A percentile compares a stretch with the other conserved stretches of the same genome.
Evolutionary conservation across 2,888 invertebrate genomes (phyloP).

Genomic region (Mythimna impura): DNA sequence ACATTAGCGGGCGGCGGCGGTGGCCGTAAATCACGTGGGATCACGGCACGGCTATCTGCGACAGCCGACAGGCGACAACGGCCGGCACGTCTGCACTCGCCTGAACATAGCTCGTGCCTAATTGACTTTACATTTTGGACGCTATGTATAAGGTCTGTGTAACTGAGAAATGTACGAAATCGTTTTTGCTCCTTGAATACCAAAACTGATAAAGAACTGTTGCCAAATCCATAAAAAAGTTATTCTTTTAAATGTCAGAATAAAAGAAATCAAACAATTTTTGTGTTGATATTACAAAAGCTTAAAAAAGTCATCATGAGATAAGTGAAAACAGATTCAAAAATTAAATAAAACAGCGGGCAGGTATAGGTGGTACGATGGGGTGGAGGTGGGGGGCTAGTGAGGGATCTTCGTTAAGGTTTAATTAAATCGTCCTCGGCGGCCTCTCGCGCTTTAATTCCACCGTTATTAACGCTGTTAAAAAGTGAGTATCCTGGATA

Average conservation of each 20-base stretch:
- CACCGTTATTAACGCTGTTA: conserved; percentile 91
- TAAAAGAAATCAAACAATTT: conserved; percentile 13
- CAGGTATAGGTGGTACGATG: conserved; percentile 77
- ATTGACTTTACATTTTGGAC: conserved; percentile 53
- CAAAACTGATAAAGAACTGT: neutral
- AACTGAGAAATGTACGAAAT: neutral
- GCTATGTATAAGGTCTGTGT: neutral
- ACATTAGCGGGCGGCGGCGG: conserved; percentile 70
- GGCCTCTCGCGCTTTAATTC: conserved; percentile 90
- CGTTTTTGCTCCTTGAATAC: neutral
- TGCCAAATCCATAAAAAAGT: neutral
- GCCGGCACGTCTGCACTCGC: conserved; percentile 42
- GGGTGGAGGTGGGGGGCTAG: conserved; percentile 59
- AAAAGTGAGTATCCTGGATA: conserved; percentile 84
- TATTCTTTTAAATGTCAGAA: neutral
- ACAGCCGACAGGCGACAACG: conserved; percentile 65
- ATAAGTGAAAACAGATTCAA: conserved; percentile 76
- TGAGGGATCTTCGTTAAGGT: conserved; percentile 87
- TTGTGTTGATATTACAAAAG: conserved; percentile 43
- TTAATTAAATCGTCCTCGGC: conserved; percentile 90
- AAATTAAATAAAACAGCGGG: conserved; percentile 84
- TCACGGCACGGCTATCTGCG: conserved; percentile 81
- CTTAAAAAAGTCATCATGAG: conserved; percentile 52
- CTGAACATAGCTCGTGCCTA: conserved; percentile 58
- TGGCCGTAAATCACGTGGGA: conserved; percentile 83